Percentiles rank a stretch among this genome's conserved stretches.
Evolutionary conservation across 2,113 vertebrate genomes (phyloP).

Genomic region (Microcebus murinus): DNA sequence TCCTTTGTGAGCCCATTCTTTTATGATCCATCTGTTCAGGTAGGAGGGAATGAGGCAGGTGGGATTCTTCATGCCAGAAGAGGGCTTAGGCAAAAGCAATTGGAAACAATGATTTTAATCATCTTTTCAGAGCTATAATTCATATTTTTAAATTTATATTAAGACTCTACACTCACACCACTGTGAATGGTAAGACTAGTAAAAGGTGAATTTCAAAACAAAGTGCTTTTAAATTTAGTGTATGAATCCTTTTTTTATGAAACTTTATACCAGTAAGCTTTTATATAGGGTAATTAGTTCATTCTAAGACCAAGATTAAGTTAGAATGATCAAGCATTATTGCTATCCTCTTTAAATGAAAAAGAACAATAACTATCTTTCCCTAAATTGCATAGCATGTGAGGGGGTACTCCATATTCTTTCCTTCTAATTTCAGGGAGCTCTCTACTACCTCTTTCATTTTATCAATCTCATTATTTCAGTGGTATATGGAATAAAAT

Average conservation of each 20-base stretch:
- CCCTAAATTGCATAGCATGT: not conserved
- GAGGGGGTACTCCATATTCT: not conserved
- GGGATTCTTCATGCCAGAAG: not conserved
- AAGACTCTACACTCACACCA: not conserved
- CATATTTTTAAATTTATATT: not conserved
- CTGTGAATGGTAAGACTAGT: not conserved
- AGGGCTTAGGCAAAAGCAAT: not conserved
- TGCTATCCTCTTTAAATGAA: not conserved
- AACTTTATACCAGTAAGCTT: not conserved
- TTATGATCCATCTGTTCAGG: slow-evolving; percentile 52
- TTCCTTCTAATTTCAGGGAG: not conserved
- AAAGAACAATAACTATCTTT: not conserved
- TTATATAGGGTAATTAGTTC: not conserved
- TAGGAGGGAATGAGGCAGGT: slow-evolving; percentile 10
- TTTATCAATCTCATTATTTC: not conserved
- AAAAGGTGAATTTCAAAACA: not conserved
- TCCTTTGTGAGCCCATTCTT: slow-evolving; percentile 11
- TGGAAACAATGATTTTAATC: not conserved
- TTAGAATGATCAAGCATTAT: not conserved
- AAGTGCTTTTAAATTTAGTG: not conserved
- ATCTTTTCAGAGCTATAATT: not conserved
- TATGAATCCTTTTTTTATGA: not conserved
- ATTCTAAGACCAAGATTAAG: not conserved
- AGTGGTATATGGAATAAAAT: not conserved
- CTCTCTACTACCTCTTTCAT: not conserved